phyloP scores from a whole-genome alignment of 2,888 invertebrate species.

The Oxytorus armatus region DNA sequence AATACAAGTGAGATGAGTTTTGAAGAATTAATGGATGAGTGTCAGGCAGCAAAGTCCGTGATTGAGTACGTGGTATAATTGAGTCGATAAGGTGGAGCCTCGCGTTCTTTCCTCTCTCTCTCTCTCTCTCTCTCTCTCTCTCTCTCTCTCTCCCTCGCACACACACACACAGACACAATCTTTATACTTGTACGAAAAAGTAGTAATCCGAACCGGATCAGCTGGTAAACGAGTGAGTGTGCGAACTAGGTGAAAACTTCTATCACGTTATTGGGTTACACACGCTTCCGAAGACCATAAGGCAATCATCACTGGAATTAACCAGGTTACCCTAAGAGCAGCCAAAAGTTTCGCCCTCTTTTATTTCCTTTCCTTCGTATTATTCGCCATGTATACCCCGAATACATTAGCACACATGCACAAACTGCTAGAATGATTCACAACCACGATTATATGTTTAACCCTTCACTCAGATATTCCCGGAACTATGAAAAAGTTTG shows the following conservation, averaged over 20 bases:
- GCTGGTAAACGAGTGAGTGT: constrained; percentile 62
- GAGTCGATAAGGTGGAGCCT: constrained; percentile 57
- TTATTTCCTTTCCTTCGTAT: constrained; percentile 1
- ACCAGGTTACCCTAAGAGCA: constrained; percentile 46
- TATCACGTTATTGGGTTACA: constrained; percentile 73
- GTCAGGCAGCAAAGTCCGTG: constrained; percentile 44
- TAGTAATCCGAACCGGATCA: constrained; percentile 67
- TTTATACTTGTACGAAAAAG: constrained; percentile 52
- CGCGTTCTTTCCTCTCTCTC: constrained; percentile 35
- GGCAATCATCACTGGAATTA: constrained; percentile 68
- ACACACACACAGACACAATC: too few relatives aligned
- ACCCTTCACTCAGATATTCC: background rate
- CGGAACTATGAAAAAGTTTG: too few relatives aligned
- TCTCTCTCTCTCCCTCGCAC: constrained; percentile 33
- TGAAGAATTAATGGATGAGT: too few relatives aligned
- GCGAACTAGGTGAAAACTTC: constrained; percentile 76
- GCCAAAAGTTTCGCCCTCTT: constrained; percentile 52
- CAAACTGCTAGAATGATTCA: background rate
- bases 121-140: constrained; percentile 41
- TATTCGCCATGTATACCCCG: background rate
- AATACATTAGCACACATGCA: too few relatives aligned
- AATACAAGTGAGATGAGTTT: too few relatives aligned
- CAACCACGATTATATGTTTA: background rate
- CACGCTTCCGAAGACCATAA: constrained; percentile 60
- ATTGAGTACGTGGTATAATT: background rate